Evolutionary conservation across 1,140 invertebrate species (phyloP).

Genomic region (Heliconius melpomene): DNA sequence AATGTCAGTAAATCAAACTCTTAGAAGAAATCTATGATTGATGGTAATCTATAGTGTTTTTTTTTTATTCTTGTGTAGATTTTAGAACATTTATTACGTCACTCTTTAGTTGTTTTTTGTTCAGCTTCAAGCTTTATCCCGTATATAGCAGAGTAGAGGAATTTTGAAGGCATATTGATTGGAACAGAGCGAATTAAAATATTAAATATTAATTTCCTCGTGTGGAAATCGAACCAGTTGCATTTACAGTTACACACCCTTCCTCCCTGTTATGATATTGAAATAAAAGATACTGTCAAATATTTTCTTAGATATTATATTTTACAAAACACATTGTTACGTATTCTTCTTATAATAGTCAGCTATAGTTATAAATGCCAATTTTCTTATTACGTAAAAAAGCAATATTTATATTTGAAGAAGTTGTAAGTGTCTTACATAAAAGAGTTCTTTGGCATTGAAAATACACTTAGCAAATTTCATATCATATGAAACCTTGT

Average conservation of each 20-base stretch:
- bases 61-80: neutral
- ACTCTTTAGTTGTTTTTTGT: too few species aligned
- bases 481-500: neutral
- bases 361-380: neutral
- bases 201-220: too few species aligned
- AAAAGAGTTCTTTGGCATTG: neutral
- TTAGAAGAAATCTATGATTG: neutral
- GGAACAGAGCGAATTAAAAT: too few species aligned
- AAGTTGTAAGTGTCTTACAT: neutral
- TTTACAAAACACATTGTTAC: neutral
- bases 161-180: too few species aligned
- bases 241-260: too few species aligned
- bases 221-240: too few species aligned
- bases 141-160: too few species aligned
- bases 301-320: neutral
- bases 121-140: too few species aligned
- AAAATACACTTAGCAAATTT: neutral
- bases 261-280: neutral
- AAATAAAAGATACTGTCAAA: neutral
- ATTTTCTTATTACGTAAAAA: neutral
- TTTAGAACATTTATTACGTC: neutral
- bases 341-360: neutral
- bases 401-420: neutral
- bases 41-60: neutral
- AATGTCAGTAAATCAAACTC: neutral